A percentile compares a stretch with the other conserved stretches of the same genome.
Evolutionary conservation across 2,113 vertebrate species (phyloP).

Genomic region (Galbula dea): DNA sequence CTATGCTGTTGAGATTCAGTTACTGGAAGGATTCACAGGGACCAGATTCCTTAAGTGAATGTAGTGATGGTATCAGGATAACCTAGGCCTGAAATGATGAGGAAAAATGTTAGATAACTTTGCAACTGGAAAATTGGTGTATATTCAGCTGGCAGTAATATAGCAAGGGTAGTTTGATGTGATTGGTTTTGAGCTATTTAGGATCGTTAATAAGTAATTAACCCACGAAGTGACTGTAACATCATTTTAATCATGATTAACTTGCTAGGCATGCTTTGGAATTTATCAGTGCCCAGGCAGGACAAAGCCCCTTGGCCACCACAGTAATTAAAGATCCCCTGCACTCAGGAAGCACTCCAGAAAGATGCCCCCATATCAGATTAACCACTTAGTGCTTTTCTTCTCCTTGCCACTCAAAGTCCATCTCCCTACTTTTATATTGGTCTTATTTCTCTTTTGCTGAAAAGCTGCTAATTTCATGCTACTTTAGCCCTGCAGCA

Average conservation of each 20-base stretch:
- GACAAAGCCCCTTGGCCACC: background rate
- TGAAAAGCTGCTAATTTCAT: constrained; percentile 49
- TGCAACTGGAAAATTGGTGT: background rate
- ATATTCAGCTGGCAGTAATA: background rate
- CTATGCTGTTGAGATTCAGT: background rate
- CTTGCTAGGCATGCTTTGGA: background rate
- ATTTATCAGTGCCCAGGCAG: background rate
- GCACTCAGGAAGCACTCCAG: background rate
- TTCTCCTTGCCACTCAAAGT: background rate
- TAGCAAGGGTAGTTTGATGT: background rate
- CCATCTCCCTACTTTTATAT: background rate
- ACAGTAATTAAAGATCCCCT: background rate
- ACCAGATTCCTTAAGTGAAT: background rate
- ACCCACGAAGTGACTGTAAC: background rate
- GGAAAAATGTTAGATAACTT: background rate
- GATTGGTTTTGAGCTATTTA: background rate
- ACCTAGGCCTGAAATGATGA: background rate
- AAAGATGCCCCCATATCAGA: background rate
- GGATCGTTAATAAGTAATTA: constrained; percentile 15
- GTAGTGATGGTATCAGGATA: background rate
- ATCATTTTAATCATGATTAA: constrained; percentile 14
- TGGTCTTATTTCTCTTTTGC: constrained; percentile 38
- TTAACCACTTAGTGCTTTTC: background rate
- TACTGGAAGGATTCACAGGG: background rate
- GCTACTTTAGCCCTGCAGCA: constrained; percentile 18